Conservation (phyloP, 2,113 vertebrate species). For the Sander lucioperca region DNA sequence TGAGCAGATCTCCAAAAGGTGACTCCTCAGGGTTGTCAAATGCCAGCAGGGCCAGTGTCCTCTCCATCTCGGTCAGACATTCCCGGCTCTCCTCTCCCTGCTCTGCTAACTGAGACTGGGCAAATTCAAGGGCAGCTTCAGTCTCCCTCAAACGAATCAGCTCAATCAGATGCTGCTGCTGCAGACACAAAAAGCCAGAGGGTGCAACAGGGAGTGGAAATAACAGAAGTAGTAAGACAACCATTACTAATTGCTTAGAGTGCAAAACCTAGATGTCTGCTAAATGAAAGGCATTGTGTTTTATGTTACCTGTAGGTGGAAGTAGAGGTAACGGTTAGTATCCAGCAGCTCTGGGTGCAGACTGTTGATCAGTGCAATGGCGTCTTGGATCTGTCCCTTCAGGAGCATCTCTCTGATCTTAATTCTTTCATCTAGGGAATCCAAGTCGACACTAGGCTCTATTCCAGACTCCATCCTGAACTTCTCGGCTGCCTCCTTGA, state of each 20-base stretch:
- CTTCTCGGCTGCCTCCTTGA: slow-evolving; percentile 98
- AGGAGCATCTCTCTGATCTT: slow-evolving; percentile 98
- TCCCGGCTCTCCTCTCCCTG: slow-evolving; percentile 98
- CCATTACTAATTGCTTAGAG: background rate
- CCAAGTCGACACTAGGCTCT: slow-evolving; percentile 95
- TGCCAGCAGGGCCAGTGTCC: slow-evolving; percentile 94
- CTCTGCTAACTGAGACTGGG: slow-evolving; percentile 97
- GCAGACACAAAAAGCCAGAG: slow-evolving; percentile 14
- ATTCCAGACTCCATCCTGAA: slow-evolving; percentile 99
- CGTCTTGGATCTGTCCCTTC: slow-evolving; percentile 98
- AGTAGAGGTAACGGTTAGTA: slow-evolving; percentile 98
- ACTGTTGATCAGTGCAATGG: slow-evolving; percentile 95
- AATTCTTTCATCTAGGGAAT: slow-evolving; percentile 97
- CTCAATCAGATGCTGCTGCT: slow-evolving; percentile 99
- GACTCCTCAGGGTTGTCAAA: slow-evolving; percentile 98
- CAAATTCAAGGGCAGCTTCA: slow-evolving; percentile 96
- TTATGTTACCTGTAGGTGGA: slow-evolving; percentile 92
- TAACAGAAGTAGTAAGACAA: background rate
- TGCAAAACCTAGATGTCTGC: background rate
- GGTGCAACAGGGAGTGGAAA: background rate
- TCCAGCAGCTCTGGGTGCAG: slow-evolving; percentile 97
- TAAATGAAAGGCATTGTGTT: background rate
- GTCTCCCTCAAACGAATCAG: slow-evolving; percentile 97
- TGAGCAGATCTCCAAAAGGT: slow-evolving; percentile 96
- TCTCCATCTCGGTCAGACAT: slow-evolving; percentile 98